Percentiles rank a stretch among this genome's conserved stretches.
Conservation (phyloP, 2,888 invertebrate genomes). For the Asteroscopus sphinx region DNA sequence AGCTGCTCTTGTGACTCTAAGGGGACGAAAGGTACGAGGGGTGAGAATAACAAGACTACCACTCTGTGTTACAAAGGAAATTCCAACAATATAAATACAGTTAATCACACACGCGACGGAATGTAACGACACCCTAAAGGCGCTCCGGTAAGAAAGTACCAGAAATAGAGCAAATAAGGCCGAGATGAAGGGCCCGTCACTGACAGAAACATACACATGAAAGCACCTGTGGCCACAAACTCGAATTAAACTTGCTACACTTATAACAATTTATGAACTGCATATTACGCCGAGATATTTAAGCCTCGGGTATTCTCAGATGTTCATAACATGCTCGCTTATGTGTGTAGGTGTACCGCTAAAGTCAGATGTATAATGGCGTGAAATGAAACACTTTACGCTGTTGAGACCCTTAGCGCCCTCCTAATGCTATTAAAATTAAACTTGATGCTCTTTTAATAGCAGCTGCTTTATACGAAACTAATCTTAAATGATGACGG, state of each 20-base stretch:
- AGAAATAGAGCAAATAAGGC: slow-evolving; percentile 47
- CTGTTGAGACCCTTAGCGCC: slow-evolving; percentile 53
- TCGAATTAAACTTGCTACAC: slow-evolving; percentile 56
- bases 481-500: slow-evolving; percentile 68
- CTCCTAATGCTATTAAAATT: slow-evolving; percentile 67
- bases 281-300: slow-evolving; percentile 41
- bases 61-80: slow-evolving; percentile 76
- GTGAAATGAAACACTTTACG: slow-evolving; percentile 56
- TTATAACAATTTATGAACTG: slow-evolving; percentile 52
- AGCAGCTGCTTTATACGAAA: slow-evolving; percentile 65
- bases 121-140: slow-evolving; percentile 60
- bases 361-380: slow-evolving; percentile 34
- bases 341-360: slow-evolving; percentile 32
- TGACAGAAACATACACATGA: slow-evolving; percentile 50
- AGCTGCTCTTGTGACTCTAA: slow-evolving; percentile 73
- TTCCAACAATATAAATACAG: slow-evolving; percentile 71
- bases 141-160: slow-evolving; percentile 53
- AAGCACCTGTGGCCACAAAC: slow-evolving; percentile 64
- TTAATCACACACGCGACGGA: slow-evolving; percentile 68
- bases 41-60: slow-evolving; percentile 73
- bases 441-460: slow-evolving; percentile 70
- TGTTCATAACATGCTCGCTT: slow-evolving; percentile 38
- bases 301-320: slow-evolving; percentile 42
- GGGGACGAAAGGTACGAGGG: slow-evolving; percentile 63
- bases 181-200: slow-evolving; percentile 45